Evolutionary conservation across 1,140 invertebrate genomes (phyloP).

Genomic region (Hetaerina americana): DNA sequence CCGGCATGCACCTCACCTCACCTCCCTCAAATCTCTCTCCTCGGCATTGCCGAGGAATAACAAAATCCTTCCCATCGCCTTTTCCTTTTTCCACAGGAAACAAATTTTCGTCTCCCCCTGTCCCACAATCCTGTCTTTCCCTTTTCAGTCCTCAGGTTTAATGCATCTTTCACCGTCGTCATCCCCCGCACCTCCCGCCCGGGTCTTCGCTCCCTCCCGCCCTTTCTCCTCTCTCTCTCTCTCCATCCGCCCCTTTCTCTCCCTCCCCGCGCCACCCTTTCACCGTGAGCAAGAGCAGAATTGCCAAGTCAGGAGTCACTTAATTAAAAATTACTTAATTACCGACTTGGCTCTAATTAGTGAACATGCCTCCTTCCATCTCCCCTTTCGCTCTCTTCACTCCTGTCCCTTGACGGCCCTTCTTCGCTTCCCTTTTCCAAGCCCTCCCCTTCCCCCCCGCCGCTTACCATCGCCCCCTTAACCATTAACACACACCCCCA

Average conservation of each 20-base stretch:
- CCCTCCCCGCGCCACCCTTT: neutral
- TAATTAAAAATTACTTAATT: constrained; percentile 19
- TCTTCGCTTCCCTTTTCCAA: neutral
- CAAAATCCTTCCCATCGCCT: neutral
- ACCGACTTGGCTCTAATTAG: constrained; percentile 18
- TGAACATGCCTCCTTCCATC: constrained; percentile 14
- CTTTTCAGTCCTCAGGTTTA: too few relatives aligned
- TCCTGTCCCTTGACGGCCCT: constrained; percentile 18
- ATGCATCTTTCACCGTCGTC: too few relatives aligned
- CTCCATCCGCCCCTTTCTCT: too few relatives aligned
- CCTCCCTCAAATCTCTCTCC: neutral
- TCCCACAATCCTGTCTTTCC: too few relatives aligned
- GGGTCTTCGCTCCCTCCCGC: too few relatives aligned
- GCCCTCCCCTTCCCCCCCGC: constrained; percentile 16
- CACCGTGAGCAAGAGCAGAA: neutral
- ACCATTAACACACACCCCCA: constrained; percentile 19
- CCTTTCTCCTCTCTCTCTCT: too few relatives aligned
- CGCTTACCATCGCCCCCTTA: too few relatives aligned
- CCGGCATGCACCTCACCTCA: neutral
- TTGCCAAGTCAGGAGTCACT: constrained; percentile 14
- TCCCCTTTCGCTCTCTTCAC: neutral
- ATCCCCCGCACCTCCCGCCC: too few relatives aligned
- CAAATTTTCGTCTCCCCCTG: too few relatives aligned
- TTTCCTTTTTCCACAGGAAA: neutral
- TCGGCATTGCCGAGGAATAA: neutral